Evolutionary conservation across 2,797 vertebrate genomes (phyloP).

Genomic region (Pseudopleuronectes americanus): DNA sequence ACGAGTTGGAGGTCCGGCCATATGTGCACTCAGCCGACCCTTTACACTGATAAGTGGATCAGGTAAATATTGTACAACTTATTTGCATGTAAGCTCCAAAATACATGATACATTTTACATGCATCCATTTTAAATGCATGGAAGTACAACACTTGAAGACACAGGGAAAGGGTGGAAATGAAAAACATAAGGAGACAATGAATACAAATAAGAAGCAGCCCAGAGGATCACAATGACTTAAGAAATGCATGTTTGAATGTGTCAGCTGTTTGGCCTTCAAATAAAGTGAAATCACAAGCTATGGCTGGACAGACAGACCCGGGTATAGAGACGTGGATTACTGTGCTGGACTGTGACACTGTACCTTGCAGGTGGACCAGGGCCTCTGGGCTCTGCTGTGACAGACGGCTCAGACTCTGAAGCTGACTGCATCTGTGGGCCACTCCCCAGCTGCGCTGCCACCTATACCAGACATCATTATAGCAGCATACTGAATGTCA

Average conservation of each 20-base stretch:
- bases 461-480: slow-evolving; percentile 80
- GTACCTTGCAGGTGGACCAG: slow-evolving; percentile 90
- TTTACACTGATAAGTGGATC: no score
- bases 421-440: slow-evolving; percentile 93
- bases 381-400: slow-evolving; percentile 89
- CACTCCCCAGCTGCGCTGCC: slow-evolving; percentile 97
- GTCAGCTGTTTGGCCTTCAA: not conserved
- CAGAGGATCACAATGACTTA: not conserved
- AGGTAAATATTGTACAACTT: no score
- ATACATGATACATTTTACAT: no score
- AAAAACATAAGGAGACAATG: not conserved
- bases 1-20: no score
- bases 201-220: not conserved
- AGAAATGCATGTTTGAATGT: no score
- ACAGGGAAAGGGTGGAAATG: not conserved
- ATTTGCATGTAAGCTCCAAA: no score
- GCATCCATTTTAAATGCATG: no score
- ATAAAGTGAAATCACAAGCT: not conserved
- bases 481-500: not conserved
- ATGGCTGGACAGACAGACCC: not conserved
- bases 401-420: slow-evolving; percentile 92
- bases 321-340: not conserved
- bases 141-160: no score
- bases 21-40: no score
- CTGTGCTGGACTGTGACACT: not conserved